Conservation (phyloP, 2,113 vertebrate species). For the Neolamprologus fasciatus region DNA sequence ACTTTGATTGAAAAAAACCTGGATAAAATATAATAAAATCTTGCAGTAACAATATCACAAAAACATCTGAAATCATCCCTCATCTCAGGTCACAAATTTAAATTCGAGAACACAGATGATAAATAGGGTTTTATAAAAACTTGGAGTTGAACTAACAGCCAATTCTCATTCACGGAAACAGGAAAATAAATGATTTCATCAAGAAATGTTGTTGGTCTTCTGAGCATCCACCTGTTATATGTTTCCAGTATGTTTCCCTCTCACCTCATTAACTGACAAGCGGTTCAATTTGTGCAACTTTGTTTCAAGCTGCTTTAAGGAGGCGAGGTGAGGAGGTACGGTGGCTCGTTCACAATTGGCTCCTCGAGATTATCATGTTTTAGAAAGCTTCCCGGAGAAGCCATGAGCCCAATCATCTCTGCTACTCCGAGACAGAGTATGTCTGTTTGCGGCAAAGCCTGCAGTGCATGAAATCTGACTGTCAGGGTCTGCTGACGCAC, state of each 20-base stretch:
- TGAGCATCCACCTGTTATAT: not conserved
- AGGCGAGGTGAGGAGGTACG: not conserved
- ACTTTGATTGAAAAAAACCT: not conserved
- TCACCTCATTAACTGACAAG: not conserved
- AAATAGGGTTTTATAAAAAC: not conserved
- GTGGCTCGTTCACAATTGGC: constrained; percentile 18
- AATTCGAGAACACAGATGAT: not conserved
- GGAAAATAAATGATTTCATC: not conserved
- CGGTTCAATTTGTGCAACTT: not conserved
- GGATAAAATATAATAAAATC: not conserved
- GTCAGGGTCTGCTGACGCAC: constrained; percentile 59
- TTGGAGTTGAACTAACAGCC: not conserved
- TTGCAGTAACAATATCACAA: not conserved
- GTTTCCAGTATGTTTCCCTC: not conserved
- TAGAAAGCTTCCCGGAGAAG: constrained; percentile 18
- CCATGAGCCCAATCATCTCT: constrained; percentile 35
- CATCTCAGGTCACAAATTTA: not conserved
- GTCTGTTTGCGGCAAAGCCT: constrained; percentile 40
- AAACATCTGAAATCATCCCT: not conserved
- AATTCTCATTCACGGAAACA: not conserved
- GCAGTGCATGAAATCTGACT: constrained; percentile 65
- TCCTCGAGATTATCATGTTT: constrained; percentile 2
- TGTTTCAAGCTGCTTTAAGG: not conserved
- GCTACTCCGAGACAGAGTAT: constrained; percentile 14
- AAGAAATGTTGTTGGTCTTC: not conserved